A percentile compares a stretch with the other conserved stretches of the same genome.
These are phyloP conservation scores for Drosophila vallismaia DNA, from an alignment of 2,888 invertebrate genomes.

Conservation along the genomic window DNA sequence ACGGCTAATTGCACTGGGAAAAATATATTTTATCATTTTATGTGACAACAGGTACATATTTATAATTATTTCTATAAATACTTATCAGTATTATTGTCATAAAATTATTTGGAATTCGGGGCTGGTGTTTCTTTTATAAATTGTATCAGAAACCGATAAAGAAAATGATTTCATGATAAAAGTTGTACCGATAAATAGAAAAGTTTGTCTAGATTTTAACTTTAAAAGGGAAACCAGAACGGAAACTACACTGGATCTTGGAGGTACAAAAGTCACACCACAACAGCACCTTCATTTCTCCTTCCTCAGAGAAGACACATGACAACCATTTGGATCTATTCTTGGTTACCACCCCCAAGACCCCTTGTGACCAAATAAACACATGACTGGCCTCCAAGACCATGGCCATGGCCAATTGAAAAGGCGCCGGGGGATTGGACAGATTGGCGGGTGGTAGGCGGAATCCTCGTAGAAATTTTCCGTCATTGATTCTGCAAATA, in stretches of 20 bases:
- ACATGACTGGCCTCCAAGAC: constrained; percentile 54
- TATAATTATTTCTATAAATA: too few relatives aligned
- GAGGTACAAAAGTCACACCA: constrained; percentile 14
- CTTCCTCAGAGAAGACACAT: constrained; percentile 56
- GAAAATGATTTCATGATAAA: not conserved
- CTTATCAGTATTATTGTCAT: too few relatives aligned
- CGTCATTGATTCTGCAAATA: constrained; percentile 58
- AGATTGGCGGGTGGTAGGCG: not conserved
- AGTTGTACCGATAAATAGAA: too few relatives aligned
- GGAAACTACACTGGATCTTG: constrained; percentile 9
- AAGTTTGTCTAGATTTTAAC: not conserved
- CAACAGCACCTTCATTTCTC: constrained; percentile 70
- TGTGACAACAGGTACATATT: too few relatives aligned
- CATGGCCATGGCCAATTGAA: constrained; percentile 51
- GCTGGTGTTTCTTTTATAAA: not conserved
- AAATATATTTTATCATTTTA: not conserved
- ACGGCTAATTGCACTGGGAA: constrained; percentile 4
- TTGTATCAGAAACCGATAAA: not conserved
- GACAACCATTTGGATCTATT: constrained; percentile 54
- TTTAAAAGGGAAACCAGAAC: not conserved
- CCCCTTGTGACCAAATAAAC: constrained; percentile 31
- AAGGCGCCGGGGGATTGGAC: constrained; percentile 13
- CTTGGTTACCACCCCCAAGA: constrained; percentile 27
- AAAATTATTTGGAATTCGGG: too few relatives aligned
- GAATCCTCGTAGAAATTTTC: constrained; percentile 45